These are phyloP conservation scores for Hyla sarda DNA, from an alignment of 2,113 vertebrate genomes.

Conservation along the genomic window DNA sequence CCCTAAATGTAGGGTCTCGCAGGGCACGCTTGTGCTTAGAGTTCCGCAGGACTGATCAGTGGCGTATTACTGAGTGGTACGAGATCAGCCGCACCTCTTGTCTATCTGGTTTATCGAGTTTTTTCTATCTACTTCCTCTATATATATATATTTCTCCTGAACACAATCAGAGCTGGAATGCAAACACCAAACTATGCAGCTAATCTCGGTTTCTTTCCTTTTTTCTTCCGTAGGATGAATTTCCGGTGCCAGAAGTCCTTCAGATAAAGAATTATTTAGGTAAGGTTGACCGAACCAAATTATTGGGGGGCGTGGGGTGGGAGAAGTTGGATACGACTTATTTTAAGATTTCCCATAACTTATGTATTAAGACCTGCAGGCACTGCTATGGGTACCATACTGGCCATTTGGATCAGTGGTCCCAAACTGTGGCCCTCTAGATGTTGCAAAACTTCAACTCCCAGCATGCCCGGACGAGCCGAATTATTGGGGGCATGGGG, in stretches of 20 bases:
- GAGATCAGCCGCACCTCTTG: background rate
- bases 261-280: conserved; percentile 66
- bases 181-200: background rate
- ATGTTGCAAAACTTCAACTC: too few species aligned
- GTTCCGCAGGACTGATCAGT: too few species aligned
- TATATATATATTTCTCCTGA: background rate
- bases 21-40: too few species aligned
- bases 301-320: background rate
- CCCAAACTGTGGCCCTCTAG: too few species aligned
- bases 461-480: too few species aligned
- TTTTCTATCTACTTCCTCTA: background rate
- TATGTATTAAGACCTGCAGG: background rate
- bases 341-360: background rate
- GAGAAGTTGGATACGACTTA: background rate
- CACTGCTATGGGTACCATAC: background rate
- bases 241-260: conserved; percentile 57
- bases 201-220: background rate
- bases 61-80: too few species aligned
- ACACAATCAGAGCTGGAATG: background rate
- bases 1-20: too few species aligned
- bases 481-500: background rate
- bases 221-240: conserved; percentile 62
- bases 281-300: conserved; percentile 42
- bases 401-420: background rate
- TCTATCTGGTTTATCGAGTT: conserved; percentile 13